Evolutionary conservation across 2,113 vertebrate species (phyloP), one percentile per base, ranked within the genome.

Genomic region (Grus americana): DNA sequence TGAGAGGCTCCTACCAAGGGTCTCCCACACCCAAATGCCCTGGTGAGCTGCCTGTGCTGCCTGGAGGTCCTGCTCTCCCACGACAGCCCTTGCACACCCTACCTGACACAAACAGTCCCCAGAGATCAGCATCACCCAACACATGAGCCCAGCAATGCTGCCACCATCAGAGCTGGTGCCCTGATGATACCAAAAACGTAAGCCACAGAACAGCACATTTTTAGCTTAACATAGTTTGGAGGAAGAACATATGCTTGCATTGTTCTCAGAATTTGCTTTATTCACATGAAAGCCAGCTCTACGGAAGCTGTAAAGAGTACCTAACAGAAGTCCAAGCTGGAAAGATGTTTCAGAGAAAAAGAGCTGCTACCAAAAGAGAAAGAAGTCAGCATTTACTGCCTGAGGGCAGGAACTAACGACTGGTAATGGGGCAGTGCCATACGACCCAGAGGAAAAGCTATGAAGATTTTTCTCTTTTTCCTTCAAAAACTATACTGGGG

Each of bases 11-110:
- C 46, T 21, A 62, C 9, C 55, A 74, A n/a, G 15, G 4, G 14
- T n/a, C 32, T 63, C 22, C n/a, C 44, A 32, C 1, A 15, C 62
- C 47, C 2, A 3, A 46, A 36, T 0, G 0, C 3, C 11, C 34
- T 14, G 19, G 10, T 44, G 50, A 89, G 46, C 55, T 61, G 62
- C 79, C 50, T 23, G 44, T 58, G 44, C 47, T 80, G 72, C 59
- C 59, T 36, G 32, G 30, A 76, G 81, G 14, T 30, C 26, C 44
- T 13, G 0, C 6, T 73, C 32, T 36, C 5, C 21, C 44, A 3
- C 0, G 1, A 46, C 27, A 71, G 24, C 8, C 42, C 52, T 42
- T 26, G 32, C 49, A 63, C n/a, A 50, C 2, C 32, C 22, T 36
- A 26, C 12, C 42, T 4, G 3, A 29, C 5, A 16, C 23, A 44